Evolutionary conservation across 2,113 vertebrate genomes (phyloP), one percentile per base, ranked within the genome.

Genomic region (Dasypus novemcinctus): DNA sequence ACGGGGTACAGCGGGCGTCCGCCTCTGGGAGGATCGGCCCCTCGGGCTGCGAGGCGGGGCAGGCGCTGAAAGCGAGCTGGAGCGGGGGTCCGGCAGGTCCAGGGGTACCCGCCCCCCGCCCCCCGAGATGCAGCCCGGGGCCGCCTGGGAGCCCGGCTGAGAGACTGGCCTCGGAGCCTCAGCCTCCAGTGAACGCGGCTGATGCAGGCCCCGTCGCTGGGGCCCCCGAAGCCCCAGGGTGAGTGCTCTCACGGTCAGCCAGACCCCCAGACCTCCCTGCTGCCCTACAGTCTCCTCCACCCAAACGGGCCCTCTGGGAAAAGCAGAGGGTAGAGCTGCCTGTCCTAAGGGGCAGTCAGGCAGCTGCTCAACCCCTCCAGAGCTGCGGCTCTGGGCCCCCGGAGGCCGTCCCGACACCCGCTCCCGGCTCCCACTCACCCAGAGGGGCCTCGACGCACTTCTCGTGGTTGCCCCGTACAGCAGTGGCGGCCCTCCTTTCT

Each of bases 401-500:
- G 31, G 7, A 12, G 41, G 31, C 41, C 31, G 25, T 27, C 46
- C 52, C 52, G n/a, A 27, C 6, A 25, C 59, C n/a, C 31, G n/a
- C n/a, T n/a, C n/a, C n/a, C n/a, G n/a, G n/a, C n/a, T n/a, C n/a
- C n/a, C 23, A 94, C 59, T 97, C 98, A 99, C 99, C 99, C 97
- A 99, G 97, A 0, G 99, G 98, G 36, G 98, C 98, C 97, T 99
- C 98, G 0, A 99, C 99, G 15, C 99, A 99, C 98, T 99, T 99
- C 93, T 99, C 98, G 14, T 99, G 99, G 95, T 99, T 99, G 41
- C 99, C 99, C 0, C 99, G 2, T 99, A 99, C 74, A 99, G 98
- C 97, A 99, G 98, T 10, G 99, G 99, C 0, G 99, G 99, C 75
- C 99, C 99, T 5, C 99, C 99, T 15, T 99, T 99, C 99, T 99